Conservation (phyloP, 1,140 invertebrate species). For the Musca vetustissima region DNA sequence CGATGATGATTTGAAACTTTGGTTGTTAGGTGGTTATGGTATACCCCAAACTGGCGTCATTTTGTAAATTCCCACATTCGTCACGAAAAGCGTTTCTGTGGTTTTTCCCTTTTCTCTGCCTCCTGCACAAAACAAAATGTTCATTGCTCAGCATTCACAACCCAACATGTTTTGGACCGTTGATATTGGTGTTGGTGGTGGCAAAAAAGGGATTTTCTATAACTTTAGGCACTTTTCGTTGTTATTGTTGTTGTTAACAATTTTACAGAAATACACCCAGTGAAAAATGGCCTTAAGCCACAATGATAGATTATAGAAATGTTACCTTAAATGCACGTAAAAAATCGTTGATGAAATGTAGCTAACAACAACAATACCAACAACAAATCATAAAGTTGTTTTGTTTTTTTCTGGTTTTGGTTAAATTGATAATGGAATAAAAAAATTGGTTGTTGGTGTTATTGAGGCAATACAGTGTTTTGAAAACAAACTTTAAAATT, state of each 20-base stretch:
- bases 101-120: background rate
- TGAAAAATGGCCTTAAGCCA: constrained; percentile 12
- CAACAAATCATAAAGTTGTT: too few relatives aligned
- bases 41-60: constrained; percentile 25
- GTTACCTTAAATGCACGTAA: background rate
- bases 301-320: constrained; percentile 19
- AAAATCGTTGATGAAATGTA: too few relatives aligned
- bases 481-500: too few relatives aligned
- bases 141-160: background rate
- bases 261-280: constrained; percentile 12
- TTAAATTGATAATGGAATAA: too few relatives aligned
- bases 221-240: background rate
- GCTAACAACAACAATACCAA: too few relatives aligned
- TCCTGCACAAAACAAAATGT: background rate
- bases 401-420: too few relatives aligned
- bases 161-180: too few relatives aligned
- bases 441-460: too few relatives aligned
- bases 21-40: too few relatives aligned
- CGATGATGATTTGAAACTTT: too few relatives aligned
- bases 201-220: constrained; percentile 19
- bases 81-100: constrained; percentile 24
- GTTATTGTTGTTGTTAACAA: background rate
- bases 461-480: too few relatives aligned
- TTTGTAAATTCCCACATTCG: constrained; percentile 31
- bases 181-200: constrained; percentile 8